Evolutionary conservation across 1,140 invertebrate species (phyloP), one percentile per base, ranked within the genome.

Genomic region (Sminthurides bifidus): DNA sequence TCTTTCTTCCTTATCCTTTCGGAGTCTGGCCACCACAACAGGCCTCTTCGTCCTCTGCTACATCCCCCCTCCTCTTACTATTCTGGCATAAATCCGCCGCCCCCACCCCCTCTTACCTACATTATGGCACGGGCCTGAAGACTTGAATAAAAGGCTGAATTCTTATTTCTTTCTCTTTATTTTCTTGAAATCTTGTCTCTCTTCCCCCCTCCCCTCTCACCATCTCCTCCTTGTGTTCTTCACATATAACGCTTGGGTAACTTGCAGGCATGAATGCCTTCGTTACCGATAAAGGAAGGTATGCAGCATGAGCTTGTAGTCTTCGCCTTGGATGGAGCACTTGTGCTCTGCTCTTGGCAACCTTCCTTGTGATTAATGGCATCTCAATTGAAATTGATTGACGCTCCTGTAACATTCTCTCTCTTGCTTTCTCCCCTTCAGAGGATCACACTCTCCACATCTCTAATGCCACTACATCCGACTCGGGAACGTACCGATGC

Each of bases 401-500:
- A 52, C 38, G n/a, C 27, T 27, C 29, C 51, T 53, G 49, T 57
- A 52, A 21, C 38, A 41, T 58, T 50, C 35, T 52, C 26, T 52
- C 50, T 38, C 15, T 40, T 24, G 23, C 33, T 8, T 14, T 33
- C 26, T 31, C 10, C 30, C 17, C 35, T 33, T 33, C 46, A 46
- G 59, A 35, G 31, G 29, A 51, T 6, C 27, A 52, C 44, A 45
- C 46, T 17, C 69, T 92, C 55, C 73, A 77, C 0, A 80, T 92
- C 49, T 68, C 69, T 10, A 72, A 78, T 53, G 77, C 81, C 3
- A 78, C 73, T 17, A 66, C 72, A 19, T 75, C 74, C 23, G 87
- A 92, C 68, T 78, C 81, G 17, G 88, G 87, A 19, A 72, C 71
- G 48, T 93, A 93, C 68, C 76, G 76, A 37, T 92, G 88, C 68